Conservation (phyloP, 2,113 vertebrate genomes). For the Ciconia stormi region DNA sequence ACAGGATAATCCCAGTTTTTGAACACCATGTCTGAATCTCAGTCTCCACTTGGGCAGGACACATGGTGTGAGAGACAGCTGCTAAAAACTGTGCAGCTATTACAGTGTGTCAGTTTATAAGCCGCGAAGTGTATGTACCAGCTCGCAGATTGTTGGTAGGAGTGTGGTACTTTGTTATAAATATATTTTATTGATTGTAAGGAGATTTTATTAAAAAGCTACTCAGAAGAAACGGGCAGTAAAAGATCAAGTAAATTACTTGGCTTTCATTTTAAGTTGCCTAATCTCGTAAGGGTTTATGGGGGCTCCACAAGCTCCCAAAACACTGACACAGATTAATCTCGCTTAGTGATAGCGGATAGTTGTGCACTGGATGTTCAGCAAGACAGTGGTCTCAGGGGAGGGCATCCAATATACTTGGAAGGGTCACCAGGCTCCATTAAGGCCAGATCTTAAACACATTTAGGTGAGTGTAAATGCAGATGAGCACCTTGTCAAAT, state of each 20-base stretch:
- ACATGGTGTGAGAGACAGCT: constrained; percentile 68
- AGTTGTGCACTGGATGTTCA: background rate
- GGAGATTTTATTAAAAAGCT: constrained; percentile 47
- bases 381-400: background rate
- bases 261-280: background rate
- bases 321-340: background rate
- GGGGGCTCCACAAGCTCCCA: background rate
- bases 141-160: constrained; percentile 60
- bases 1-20: constrained; percentile 42
- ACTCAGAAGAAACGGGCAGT: constrained; percentile 10
- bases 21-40: constrained; percentile 42
- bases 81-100: constrained; percentile 65
- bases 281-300: background rate
- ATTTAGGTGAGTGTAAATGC: background rate
- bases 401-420: background rate
- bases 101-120: constrained; percentile 63
- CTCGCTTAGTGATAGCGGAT: accelerated
- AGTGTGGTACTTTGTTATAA: constrained; percentile 62
- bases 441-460: background rate
- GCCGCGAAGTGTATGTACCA: constrained; percentile 54
- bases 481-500: background rate
- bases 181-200: constrained; percentile 63
- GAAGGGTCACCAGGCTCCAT: background rate
- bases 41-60: constrained; percentile 52
- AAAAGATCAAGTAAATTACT: constrained; percentile 51